phyloP scores from a whole-genome alignment of 2,797 vertebrate species.

The Phataginus tricuspis region DNA sequence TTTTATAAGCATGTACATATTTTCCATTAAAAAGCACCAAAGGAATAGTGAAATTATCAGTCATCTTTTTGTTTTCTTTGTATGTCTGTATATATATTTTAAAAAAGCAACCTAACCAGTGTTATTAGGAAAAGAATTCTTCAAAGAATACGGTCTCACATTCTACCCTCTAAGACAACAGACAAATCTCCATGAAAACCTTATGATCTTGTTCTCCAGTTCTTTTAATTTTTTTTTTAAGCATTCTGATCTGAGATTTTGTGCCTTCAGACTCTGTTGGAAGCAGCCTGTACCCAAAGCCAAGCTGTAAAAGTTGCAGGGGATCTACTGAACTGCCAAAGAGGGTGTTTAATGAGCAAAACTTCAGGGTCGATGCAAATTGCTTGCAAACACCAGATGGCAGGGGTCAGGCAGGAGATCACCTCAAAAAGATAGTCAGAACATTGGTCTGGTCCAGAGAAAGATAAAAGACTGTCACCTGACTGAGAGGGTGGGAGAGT shows the following conservation, averaged over 20 bases:
- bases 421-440: conserved; percentile 34
- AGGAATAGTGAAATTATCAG: background rate
- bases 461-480: conserved; percentile 34
- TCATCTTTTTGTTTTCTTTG: conserved; percentile 41
- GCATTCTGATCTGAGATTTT: conserved; percentile 42
- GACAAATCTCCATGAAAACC: conserved; percentile 37
- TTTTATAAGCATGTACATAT: background rate
- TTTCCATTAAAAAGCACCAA: background rate
- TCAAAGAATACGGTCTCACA: background rate
- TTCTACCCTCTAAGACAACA: background rate
- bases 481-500: background rate
- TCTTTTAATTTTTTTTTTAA: background rate
- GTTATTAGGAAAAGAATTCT: background rate
- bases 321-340: conserved; percentile 52
- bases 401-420: conserved; percentile 42
- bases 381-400: conserved; percentile 62
- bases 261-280: conserved; percentile 55
- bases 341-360: conserved; percentile 60
- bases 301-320: conserved; percentile 62
- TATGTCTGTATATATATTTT: background rate
- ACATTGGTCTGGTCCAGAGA: background rate
- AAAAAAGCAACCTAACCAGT: background rate
- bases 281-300: conserved; percentile 52
- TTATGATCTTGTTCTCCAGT: conserved; percentile 11
- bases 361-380: conserved; percentile 61